Evolutionary conservation across 1,140 invertebrate genomes (phyloP), one percentile per base, ranked within the genome.

Genomic region (Drosophila athabasca): DNA sequence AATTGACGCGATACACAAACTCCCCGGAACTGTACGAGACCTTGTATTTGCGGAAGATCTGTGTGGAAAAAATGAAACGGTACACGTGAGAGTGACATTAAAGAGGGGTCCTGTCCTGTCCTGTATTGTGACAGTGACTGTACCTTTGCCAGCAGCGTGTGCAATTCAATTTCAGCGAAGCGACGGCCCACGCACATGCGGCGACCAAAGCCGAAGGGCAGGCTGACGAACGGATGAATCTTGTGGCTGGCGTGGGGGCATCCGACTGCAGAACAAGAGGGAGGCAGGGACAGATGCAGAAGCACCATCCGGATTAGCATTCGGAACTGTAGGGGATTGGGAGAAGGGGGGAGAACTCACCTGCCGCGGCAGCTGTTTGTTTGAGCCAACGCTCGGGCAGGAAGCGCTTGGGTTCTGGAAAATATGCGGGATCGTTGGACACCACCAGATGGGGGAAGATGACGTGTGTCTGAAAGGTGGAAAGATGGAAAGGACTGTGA

Each of bases 401-500:
- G 90, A 96, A 97, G 59, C 93, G 90, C 2, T 94, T 90, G 29
- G 95, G 94, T 5, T 94, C 90, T 1, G 93, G 91, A 81, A 97
- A 96, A 78, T 96, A 95, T 78, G 94, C 93, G 58, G 95, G 94
- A 61, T 94, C 93, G 88, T 96, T 96, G 35, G 95, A 96, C 44
- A 96, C 94, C n/a, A 96, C 95, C 85, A 96, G 94, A 91, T 96
- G 95, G 70, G 96, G 96, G 85, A 96, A 96, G 46, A 96, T 95
- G 17, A 96, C 94, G 91, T 96, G 95, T 0, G 95, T 95, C 96
- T 96, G 91, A 92, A 93, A 67, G 11, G 29, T 24, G 13, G 55
- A 24, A 50, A 62, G 26, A 13, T 26, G 13, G 17, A 1, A 15
- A n/a, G 2, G 44, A 19, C 61, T 26, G 7, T 68, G 7, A 41